Evolutionary conservation across 2,113 vertebrate species (phyloP).

Genomic region (Petroica traversi): DNA sequence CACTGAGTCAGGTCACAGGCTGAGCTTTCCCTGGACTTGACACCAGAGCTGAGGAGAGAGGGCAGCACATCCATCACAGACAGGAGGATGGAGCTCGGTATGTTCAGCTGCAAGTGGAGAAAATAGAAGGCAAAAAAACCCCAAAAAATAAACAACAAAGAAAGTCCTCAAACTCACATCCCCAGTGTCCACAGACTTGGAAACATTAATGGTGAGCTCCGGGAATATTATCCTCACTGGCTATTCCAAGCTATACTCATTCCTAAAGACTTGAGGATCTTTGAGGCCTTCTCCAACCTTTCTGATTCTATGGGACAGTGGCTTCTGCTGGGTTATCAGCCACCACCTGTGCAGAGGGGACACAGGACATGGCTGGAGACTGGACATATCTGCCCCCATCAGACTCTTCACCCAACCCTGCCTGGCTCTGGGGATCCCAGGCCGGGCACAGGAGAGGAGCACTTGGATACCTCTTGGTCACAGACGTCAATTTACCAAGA

Average conservation of each 20-base stretch:
- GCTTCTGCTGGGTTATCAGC: neutral
- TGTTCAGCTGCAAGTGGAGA: neutral
- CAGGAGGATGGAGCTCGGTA: neutral
- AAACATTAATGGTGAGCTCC: neutral
- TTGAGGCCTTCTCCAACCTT: neutral
- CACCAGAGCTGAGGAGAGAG: neutral
- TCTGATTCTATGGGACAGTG: neutral
- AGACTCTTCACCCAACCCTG: rapidly evolving
- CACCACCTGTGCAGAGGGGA: neutral
- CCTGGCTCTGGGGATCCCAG: neutral
- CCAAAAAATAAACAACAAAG: neutral
- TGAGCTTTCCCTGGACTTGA: neutral
- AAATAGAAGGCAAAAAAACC: neutral
- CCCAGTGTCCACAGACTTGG: neutral
- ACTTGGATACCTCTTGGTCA: no score
- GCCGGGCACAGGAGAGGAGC: neutral
- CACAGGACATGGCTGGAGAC: neutral
- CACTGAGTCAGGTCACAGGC: neutral
- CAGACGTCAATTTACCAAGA: neutral
- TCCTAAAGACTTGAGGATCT: neutral
- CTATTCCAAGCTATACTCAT: neutral
- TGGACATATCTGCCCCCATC: rapidly evolving
- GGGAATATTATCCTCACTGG: neutral
- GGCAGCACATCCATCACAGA: neutral
- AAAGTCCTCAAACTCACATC: neutral